Conservation (phyloP, 1,140 invertebrate species). For the Sogatella furcifera region DNA sequence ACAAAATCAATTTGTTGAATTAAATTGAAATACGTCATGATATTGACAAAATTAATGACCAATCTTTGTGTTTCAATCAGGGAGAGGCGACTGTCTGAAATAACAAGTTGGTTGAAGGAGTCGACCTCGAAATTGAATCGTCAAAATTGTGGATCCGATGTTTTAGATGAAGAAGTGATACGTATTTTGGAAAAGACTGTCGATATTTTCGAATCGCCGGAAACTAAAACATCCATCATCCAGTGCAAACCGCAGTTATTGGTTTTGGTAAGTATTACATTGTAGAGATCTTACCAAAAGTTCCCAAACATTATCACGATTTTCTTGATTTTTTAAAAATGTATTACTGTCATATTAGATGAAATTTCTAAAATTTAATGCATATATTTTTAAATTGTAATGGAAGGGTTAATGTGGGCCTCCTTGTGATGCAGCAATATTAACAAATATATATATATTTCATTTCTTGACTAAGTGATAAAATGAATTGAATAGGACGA, state of each 20-base stretch:
- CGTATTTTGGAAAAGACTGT: conserved; percentile 45
- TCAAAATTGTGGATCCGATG: conserved; percentile 51
- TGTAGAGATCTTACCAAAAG: neutral
- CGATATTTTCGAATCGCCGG: conserved; percentile 31
- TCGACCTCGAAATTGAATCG: conserved; percentile 49
- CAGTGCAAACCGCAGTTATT: conserved; percentile 70
- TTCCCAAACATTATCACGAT: too few relatives aligned
- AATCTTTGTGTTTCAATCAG: conserved; percentile 25
- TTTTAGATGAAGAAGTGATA: conserved; percentile 57
- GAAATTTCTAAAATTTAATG: too few relatives aligned
- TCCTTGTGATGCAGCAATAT: too few relatives aligned
- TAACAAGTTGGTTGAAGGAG: conserved; percentile 57
- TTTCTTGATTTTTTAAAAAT: too few relatives aligned
- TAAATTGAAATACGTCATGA: neutral
- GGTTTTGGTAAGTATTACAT: conserved; percentile 42
- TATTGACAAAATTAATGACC: too few relatives aligned
- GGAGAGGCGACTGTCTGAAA: conserved; percentile 42
- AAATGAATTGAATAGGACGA: too few relatives aligned
- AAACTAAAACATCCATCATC: conserved; percentile 40
- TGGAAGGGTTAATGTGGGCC: too few relatives aligned
- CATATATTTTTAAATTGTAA: too few relatives aligned
- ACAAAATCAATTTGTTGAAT: too few relatives aligned
- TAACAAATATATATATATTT: too few relatives aligned
- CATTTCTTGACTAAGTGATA: too few relatives aligned
- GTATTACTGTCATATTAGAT: too few relatives aligned